Evolutionary conservation across 2,113 vertebrate species (phyloP).

Genomic region (Lepus americanus): DNA sequence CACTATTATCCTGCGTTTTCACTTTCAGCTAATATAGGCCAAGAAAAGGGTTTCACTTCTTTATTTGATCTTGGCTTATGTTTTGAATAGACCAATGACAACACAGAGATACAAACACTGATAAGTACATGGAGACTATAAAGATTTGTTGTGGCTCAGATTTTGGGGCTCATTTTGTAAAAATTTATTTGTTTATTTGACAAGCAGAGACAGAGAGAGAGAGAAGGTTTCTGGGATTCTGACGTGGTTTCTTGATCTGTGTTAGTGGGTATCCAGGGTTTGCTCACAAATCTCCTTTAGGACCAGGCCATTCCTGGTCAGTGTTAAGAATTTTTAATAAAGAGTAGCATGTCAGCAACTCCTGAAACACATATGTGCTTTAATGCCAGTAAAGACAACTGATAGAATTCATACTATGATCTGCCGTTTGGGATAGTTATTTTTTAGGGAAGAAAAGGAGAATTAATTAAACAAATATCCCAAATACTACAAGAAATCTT

Average conservation of each 20-base stretch:
- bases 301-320: background rate
- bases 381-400: background rate
- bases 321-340: conserved; percentile 45
- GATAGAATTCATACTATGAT: background rate
- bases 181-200: too few species aligned
- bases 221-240: background rate
- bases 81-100: background rate
- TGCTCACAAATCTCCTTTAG: background rate
- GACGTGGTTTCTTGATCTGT: background rate
- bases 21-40: background rate
- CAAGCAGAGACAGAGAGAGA: too few species aligned
- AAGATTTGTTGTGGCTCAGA: too few species aligned
- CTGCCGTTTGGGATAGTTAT: background rate
- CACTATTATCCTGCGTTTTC: conserved; percentile 20
- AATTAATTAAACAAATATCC: background rate
- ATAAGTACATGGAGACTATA: background rate
- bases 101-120: background rate
- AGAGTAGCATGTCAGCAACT: background rate
- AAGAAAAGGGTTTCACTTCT: background rate
- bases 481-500: background rate
- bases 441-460: background rate
- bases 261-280: background rate
- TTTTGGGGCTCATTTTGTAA: too few species aligned
- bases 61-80: background rate
- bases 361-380: background rate